Evolutionary conservation across 2,888 invertebrate genomes (phyloP), one percentile per base, ranked within the genome.

Genomic region (Epistrophe grossulariae): DNA sequence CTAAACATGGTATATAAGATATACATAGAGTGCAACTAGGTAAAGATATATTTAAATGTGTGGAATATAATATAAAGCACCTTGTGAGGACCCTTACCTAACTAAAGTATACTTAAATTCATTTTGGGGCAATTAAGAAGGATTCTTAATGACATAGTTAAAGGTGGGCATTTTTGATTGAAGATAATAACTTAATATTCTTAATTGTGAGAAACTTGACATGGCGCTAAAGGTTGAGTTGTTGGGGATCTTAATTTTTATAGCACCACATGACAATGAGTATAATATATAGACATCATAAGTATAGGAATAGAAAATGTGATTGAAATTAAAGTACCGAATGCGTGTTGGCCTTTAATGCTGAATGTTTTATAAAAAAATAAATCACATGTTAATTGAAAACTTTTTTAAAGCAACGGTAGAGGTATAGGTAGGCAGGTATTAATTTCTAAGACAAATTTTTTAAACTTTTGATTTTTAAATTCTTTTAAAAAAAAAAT

Each of bases 71-170:
- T 13, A 31, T n/a, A 17, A 73, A 57, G 74, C 31, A 81, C 77
- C 78, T 79, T 71, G 38, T 71, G 40, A 72, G 59, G 28, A 71
- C 43, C 70, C 59, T n/a, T n/a, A 62, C n/a, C 7, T 24, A 17
- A 1, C 1, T 3, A 13, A 2, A 4, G 7, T 6, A 1, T 19
- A 19, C 38, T 4, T 24, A 74, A 17, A 79, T 79, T 17, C 71
- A 87, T 87, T 83, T 83, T 87, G 66, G 79, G 83, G 72, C 76
- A 87, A 87, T 87, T 87, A 87, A 87, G 83, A 87, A 74, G 79
- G 76, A 87, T 79, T 87, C 74, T 83, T 83, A 87, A 87, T 83
- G 83, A 78, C 79, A 79, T 72, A 60, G 82, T 76, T 83, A 81
- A 38, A 76, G 83, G 87, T 87, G 87, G 87, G 57, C 40, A 79